Conservation (phyloP, 2,888 invertebrate species). For the Drosophila maculinotata region DNA sequence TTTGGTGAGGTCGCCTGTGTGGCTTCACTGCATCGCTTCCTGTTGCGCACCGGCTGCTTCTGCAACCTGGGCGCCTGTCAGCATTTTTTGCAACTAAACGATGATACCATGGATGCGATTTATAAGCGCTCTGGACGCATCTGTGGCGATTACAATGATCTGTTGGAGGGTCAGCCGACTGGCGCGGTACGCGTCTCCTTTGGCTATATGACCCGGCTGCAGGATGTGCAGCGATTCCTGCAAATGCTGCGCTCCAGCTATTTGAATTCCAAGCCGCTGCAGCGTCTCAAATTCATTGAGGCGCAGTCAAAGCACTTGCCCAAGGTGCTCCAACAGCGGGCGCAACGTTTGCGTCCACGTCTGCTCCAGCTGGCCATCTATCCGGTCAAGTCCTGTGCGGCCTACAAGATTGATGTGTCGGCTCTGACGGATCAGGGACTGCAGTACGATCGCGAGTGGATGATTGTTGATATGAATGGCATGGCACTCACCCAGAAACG, state of each 20-base stretch:
- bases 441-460: slow-evolving; percentile 96
- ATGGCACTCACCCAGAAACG: slow-evolving; percentile 95
- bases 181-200: slow-evolving; percentile 97
- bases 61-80: slow-evolving; percentile 99
- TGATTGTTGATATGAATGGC: slow-evolving; percentile 93
- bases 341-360: slow-evolving; percentile 61
- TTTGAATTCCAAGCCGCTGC: slow-evolving; percentile 81
- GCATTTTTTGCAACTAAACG: slow-evolving; percentile 89
- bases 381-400: slow-evolving; percentile 96
- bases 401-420: slow-evolving; percentile 91
- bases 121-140: slow-evolving; percentile 93
- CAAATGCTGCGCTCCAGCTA: slow-evolving; percentile 92
- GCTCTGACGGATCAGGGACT: slow-evolving; percentile 91
- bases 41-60: slow-evolving; percentile 96
- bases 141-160: slow-evolving; percentile 95
- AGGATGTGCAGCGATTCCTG: slow-evolving; percentile 90
- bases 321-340: slow-evolving; percentile 68
- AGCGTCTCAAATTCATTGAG: slow-evolving; percentile 67
- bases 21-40: slow-evolving; percentile 93
- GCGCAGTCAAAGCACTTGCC: slow-evolving; percentile 66
- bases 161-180: slow-evolving; percentile 94
- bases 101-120: slow-evolving; percentile 90
- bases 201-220: slow-evolving; percentile 93
- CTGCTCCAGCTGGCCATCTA: slow-evolving; percentile 89
- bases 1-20: slow-evolving; percentile 96